Percentiles rank a stretch among this genome's conserved stretches.
phyloP scores from a whole-genome alignment of 2,888 invertebrate species.

The Phalangium opilio region DNA sequence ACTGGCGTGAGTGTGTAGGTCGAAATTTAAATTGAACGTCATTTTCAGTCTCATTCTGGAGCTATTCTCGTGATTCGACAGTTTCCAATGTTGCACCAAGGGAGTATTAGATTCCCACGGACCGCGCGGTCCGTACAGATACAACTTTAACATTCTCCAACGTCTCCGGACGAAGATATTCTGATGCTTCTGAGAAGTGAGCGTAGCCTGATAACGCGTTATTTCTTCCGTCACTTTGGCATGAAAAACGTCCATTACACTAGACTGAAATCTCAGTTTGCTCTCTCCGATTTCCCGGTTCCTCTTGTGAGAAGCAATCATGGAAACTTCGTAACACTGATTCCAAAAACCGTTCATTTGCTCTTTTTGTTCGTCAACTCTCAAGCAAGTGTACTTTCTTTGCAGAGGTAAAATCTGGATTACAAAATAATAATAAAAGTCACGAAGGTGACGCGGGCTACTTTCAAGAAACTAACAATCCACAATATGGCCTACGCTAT shows the following conservation, averaged over 20 bases:
- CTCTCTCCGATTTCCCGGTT: slow-evolving; percentile 41
- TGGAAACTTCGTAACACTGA: slow-evolving; percentile 44
- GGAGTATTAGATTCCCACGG: slow-evolving; percentile 32
- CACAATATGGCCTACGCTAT: too few species aligned
- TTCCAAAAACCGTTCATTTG: slow-evolving; percentile 44
- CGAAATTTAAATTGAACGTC: slow-evolving; percentile 40
- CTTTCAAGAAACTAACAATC: too few species aligned
- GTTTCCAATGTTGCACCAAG: slow-evolving; percentile 37
- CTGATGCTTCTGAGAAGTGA: slow-evolving; percentile 37
- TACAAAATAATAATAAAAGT: too few species aligned
- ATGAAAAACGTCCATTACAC: slow-evolving; percentile 39
- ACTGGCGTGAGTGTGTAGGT: slow-evolving; percentile 43
- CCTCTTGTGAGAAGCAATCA: slow-evolving; percentile 40
- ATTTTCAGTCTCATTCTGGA: slow-evolving; percentile 46
- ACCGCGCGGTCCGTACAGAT: slow-evolving; percentile 40
- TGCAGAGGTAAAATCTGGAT: slow-evolving; percentile 41
- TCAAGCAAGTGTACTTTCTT: slow-evolving; percentile 39
- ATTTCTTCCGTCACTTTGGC: slow-evolving; percentile 38
- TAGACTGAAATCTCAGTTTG: slow-evolving; percentile 40
- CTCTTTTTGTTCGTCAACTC: slow-evolving; percentile 37
- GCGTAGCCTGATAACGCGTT: slow-evolving; percentile 36
- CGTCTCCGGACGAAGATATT: slow-evolving; percentile 37
- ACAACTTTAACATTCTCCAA: slow-evolving; percentile 41
- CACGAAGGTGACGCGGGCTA: too few species aligned
- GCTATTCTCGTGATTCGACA: slow-evolving; percentile 45